Evolutionary conservation across 2,888 invertebrate genomes (phyloP), one percentile per base, ranked within the genome.

Genomic region (Scaptomyza cyrtandrae): DNA sequence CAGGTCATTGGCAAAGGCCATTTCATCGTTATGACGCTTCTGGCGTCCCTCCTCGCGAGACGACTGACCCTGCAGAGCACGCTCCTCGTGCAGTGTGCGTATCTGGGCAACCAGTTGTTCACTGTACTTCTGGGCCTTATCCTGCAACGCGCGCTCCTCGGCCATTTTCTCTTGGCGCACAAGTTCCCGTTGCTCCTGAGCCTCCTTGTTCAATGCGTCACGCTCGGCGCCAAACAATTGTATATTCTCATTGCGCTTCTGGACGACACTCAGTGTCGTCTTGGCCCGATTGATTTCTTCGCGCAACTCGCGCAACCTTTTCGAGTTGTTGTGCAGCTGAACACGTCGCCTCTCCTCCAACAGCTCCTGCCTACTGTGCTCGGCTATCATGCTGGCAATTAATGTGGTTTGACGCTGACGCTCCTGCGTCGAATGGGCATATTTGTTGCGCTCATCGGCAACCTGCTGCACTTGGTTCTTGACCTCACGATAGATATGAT

Each of bases 401-500:
- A 59, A 6, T 0, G 33, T 52, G 14, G 79, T 61, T 6, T 62
- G 61, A 4, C 55, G 72, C 35, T 70, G 72, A 14, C 61, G 58
- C 14, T 66, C 56, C 50, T 68, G 58, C 9, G 50, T 53, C 2
- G 75, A 75, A 56, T 67, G 52, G 14, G 61, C 57, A 10, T 70
- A 49, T 14, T 48, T 54, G 46, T 55, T 58, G 27, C 88, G 86
- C 6, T 82, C 67, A 14, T 82, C 67, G 29, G 88, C 86, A 11
- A 82, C 46, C 49, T 85, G 72, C 27, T 72, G 83, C 55, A 87
- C 88, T 63, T 81, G 79, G 9, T 61, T 44, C 11, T 82, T 82
- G 14, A 82, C 63, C 54, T 64, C 48, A 0, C 67, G 69, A 5
- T 54, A 85, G 6, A 81, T 13, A 0, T 56, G 52, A 11, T 49